Percentiles rank a stretch among this genome's conserved stretches.
These are phyloP conservation scores for Vireo altiloquus DNA, from an alignment of 2,113 vertebrate species.

Conservation along the genomic window DNA sequence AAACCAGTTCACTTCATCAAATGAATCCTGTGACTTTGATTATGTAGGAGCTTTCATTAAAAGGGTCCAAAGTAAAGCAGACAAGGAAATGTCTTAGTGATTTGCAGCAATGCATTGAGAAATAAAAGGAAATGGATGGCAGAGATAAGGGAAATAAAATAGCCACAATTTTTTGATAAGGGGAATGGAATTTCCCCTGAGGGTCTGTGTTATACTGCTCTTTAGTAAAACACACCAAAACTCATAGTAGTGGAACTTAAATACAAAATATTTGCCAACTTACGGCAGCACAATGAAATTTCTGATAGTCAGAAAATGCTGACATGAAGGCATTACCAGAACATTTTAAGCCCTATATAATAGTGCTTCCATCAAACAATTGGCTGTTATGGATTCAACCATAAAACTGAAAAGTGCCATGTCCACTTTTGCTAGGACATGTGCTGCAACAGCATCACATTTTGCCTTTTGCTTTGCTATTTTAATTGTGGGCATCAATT, in stretches of 20 bases:
- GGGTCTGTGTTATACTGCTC: not conserved
- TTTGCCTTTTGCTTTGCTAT: not conserved
- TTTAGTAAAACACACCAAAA: slow-evolving; percentile 14
- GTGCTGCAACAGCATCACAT: not conserved
- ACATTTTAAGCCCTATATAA: not conserved
- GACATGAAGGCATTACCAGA: not conserved
- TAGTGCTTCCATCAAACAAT: not conserved
- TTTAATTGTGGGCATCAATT: not conserved
- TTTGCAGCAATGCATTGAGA: slow-evolving; percentile 47
- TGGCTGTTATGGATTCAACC: not conserved
- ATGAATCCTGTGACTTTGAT: slow-evolving; percentile 57
- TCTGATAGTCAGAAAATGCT: not conserved
- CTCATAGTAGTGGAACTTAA: not conserved
- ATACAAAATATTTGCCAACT: not conserved
- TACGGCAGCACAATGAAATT: not conserved
- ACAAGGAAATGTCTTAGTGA: slow-evolving; percentile 54
- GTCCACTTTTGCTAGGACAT: not conserved
- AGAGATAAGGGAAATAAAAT: slow-evolving; percentile 65
- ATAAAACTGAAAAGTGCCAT: not conserved
- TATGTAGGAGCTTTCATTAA: slow-evolving; percentile 46
- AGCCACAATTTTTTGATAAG: slow-evolving; percentile 41
- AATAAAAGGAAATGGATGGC: slow-evolving; percentile 55
- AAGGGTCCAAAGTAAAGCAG: slow-evolving; percentile 56
- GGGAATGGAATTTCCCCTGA: not conserved
- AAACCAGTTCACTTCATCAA: slow-evolving; percentile 42